Evolutionary conservation across 2,113 vertebrate species (phyloP).

Genomic region (Gymnarchus niloticus): DNA sequence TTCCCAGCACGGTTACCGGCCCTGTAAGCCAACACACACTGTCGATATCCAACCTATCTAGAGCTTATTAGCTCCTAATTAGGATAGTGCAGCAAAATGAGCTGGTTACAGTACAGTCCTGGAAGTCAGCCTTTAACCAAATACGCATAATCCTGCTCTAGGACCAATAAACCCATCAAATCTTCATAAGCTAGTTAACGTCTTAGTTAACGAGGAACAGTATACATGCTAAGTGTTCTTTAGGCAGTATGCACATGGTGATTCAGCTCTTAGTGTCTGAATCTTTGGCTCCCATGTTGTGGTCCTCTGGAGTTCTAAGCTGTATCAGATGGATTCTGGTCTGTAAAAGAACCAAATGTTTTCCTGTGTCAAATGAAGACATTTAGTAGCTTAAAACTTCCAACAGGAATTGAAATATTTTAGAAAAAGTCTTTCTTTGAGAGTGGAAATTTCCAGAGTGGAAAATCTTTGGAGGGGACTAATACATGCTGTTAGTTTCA

Average conservation of each 20-base stretch:
- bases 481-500: neutral
- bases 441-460: neutral
- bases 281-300: neutral
- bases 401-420: neutral
- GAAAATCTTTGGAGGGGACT: neutral
- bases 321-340: neutral
- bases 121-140: neutral
- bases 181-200: neutral
- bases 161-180: neutral
- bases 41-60: neutral
- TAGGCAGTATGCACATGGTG: neutral
- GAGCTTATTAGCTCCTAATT: slow-evolving; percentile 5
- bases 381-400: neutral
- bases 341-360: neutral
- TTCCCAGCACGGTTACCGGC: neutral
- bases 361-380: neutral
- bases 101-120: neutral
- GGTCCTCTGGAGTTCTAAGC: neutral
- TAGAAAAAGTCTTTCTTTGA: neutral
- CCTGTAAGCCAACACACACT: neutral
- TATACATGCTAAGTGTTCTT: neutral
- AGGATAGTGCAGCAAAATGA: neutral
- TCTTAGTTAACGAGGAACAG: neutral
- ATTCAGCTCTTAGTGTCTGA: neutral
- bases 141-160: neutral